A percentile compares a stretch with the other conserved stretches of the same genome.
phyloP scores from a whole-genome alignment of 2,888 invertebrate genomes.

The Eucera pruinosa region DNA sequence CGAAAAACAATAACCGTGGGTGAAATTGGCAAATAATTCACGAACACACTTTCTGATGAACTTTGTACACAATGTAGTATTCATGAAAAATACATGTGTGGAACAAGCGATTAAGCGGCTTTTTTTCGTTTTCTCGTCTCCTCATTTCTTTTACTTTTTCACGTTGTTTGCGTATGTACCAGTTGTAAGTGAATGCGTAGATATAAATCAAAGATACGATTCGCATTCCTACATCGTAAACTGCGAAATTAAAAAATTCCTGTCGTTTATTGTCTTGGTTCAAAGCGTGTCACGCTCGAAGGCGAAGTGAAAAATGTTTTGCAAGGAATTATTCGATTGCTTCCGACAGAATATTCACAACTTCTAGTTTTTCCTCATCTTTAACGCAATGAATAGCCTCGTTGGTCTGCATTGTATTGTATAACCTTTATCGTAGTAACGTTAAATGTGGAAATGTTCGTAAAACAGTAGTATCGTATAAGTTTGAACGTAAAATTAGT shows the following conservation, averaged over 20 bases:
- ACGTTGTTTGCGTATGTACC: neutral
- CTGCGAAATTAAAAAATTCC: conserved; percentile 27
- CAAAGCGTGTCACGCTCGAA: neutral
- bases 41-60: neutral
- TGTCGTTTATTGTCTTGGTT: neutral
- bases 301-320: neutral
- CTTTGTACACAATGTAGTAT: too few relatives aligned
- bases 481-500: too few relatives aligned
- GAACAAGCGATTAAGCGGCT: too few relatives aligned
- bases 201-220: conserved; percentile 14
- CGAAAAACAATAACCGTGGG: neutral
- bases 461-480: too few relatives aligned
- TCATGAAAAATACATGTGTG: neutral
- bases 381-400: neutral
- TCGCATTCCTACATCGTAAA: neutral
- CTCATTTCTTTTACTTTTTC: neutral
- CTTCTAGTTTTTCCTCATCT: neutral
- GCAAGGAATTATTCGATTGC: neutral
- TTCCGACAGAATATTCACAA: neutral
- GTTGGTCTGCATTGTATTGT: neutral
- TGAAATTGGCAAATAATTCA: conserved; percentile 24
- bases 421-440: neutral
- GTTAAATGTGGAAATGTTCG: too few relatives aligned
- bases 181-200: neutral
- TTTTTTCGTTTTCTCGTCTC: neutral